Evolutionary conservation across 2,797 vertebrate species (phyloP).

Genomic region (Paguma larvata): DNA sequence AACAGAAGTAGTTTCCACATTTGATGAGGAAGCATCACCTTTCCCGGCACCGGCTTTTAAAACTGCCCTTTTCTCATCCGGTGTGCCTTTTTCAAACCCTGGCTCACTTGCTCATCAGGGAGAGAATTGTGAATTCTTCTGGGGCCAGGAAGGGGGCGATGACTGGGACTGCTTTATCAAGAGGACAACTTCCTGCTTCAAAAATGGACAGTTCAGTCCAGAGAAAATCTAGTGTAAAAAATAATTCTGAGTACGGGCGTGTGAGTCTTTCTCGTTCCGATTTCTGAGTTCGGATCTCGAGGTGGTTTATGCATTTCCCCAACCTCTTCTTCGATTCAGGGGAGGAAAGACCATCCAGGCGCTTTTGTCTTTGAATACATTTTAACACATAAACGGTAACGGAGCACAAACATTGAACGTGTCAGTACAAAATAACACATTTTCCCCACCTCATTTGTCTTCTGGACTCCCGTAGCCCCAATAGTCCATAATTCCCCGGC

Average conservation of each 20-base stretch:
- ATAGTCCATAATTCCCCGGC: slow-evolving; percentile 52
- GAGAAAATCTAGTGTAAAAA: slow-evolving; percentile 45
- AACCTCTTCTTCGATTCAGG: slow-evolving; percentile 58
- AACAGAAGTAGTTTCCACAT: slow-evolving; percentile 52
- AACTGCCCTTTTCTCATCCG: slow-evolving; percentile 48
- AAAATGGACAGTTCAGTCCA: slow-evolving; percentile 32
- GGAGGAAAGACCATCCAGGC: not conserved
- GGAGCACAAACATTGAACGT: slow-evolving; percentile 32
- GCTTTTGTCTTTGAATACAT: slow-evolving; percentile 61
- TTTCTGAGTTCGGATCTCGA: slow-evolving; percentile 37
- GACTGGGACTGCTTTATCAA: not conserved
- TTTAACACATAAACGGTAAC: slow-evolving; percentile 71
- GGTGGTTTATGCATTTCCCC: slow-evolving; percentile 59
- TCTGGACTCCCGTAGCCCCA: slow-evolving; percentile 59
- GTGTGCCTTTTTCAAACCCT: not conserved
- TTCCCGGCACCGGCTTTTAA: slow-evolving; percentile 58
- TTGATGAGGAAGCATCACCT: not conserved
- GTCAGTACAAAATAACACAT: slow-evolving; percentile 65
- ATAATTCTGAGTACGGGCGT: slow-evolving; percentile 54
- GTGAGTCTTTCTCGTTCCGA: not conserved
- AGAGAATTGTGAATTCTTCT: not conserved
- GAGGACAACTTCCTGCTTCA: slow-evolving; percentile 22
- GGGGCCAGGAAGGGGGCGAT: not conserved
- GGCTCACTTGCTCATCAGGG: not conserved
- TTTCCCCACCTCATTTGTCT: slow-evolving; percentile 79